phyloP scores from a whole-genome alignment of 2,888 invertebrate genomes.

The Cyaniris semiargus region DNA sequence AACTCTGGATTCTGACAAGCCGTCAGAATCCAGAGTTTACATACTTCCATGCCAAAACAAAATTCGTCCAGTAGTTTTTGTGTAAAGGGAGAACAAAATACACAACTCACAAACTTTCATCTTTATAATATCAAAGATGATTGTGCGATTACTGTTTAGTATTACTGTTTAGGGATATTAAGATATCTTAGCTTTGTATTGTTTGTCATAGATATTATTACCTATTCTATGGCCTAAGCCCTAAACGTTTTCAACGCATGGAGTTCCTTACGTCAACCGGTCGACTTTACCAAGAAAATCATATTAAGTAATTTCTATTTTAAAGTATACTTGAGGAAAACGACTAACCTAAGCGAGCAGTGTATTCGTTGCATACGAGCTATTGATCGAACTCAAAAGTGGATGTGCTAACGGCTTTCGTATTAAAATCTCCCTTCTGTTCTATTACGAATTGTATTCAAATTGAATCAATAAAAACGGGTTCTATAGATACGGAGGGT shows the following conservation, averaged over 20 bases:
- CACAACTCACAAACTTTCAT: background rate
- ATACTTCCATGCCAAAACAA: background rate
- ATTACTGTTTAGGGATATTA: too few relatives aligned
- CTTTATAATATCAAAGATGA: background rate
- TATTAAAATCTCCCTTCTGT: conserved; percentile 16
- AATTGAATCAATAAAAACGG: conserved; percentile 11
- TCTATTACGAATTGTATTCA: conserved; percentile 2
- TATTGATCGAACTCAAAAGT: background rate
- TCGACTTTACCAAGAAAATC: conserved; percentile 9
- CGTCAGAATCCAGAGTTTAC: too few relatives aligned
- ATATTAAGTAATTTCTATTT: conserved; percentile 23
- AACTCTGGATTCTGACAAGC: too few relatives aligned
- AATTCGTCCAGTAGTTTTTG: background rate
- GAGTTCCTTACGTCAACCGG: background rate
- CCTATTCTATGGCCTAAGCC: background rate
- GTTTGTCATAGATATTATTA: background rate
- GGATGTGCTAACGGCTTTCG: conserved; percentile 7
- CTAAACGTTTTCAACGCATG: background rate
- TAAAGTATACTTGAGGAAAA: conserved; percentile 13
- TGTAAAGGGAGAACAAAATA: background rate
- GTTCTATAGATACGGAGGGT: conserved; percentile 14
- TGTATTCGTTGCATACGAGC: background rate
- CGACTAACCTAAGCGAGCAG: background rate
- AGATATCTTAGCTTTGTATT: background rate
- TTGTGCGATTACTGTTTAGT: background rate